Evolutionary conservation across 2,113 vertebrate genomes (phyloP).

Genomic region (Hipposideros armiger): DNA sequence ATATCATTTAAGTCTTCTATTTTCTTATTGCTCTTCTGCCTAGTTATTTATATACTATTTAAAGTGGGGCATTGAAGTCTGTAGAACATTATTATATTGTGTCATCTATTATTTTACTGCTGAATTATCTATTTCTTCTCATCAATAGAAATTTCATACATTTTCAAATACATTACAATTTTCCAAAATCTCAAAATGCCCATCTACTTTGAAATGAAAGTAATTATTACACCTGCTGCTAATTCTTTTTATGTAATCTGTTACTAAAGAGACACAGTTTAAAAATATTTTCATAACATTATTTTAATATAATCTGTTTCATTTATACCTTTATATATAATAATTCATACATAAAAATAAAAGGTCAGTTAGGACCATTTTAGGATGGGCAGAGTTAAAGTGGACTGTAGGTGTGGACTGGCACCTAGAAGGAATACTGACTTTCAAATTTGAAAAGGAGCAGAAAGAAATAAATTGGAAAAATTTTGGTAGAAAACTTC

Average conservation of each 20-base stretch:
- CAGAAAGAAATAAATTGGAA: not conserved
- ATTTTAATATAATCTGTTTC: not conserved
- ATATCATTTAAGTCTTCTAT: not conserved
- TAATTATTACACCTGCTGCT: not conserved
- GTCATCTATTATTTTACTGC: not conserved
- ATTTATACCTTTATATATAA: not conserved
- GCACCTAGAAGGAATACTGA: not conserved
- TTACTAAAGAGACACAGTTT: not conserved
- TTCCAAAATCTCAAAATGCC: not conserved
- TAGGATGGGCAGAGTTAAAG: not conserved
- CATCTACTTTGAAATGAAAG: not conserved
- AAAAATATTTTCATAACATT: not conserved
- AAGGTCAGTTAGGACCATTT: not conserved
- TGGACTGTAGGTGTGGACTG: not conserved
- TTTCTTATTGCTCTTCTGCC: not conserved
- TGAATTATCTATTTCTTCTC: not conserved
- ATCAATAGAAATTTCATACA: not conserved
- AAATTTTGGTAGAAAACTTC: not conserved
- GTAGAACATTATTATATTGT: not conserved
- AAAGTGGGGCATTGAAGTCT: not conserved
- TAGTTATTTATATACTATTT: not conserved
- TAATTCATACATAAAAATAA: not conserved
- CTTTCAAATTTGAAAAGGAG: not conserved
- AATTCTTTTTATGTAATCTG: not conserved
- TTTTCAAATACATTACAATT: not conserved